A percentile compares a stretch with the other conserved stretches of the same genome.
These are phyloP conservation scores for Aphaenogaster floridana DNA, from an alignment of 1,140 invertebrate genomes.

Conservation along the genomic window DNA sequence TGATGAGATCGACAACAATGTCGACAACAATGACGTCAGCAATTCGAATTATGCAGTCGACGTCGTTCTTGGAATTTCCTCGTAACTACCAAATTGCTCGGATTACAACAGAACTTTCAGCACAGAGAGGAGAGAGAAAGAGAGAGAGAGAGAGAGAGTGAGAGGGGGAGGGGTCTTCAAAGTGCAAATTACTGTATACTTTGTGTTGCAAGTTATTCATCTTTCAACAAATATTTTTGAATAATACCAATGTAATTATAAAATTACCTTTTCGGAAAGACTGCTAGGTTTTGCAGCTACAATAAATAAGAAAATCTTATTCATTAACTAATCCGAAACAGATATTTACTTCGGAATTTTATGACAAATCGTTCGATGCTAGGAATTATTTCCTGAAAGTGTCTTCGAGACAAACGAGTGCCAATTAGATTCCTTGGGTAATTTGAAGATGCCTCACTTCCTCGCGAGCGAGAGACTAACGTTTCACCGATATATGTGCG, in stretches of 20 bases:
- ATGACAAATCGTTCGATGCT: not conserved
- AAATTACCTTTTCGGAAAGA: not conserved
- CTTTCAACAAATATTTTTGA: conserved; percentile 23
- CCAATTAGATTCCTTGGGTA: not conserved
- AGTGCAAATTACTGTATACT: conserved; percentile 25
- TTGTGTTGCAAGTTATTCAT: not conserved
- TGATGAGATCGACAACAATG: conserved; percentile 56
- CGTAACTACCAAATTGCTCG: conserved; percentile 37
- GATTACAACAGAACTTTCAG: conserved; percentile 50
- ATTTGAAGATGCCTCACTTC: not conserved
- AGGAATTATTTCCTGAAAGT: not conserved
- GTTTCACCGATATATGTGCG: not conserved
- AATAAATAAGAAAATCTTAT: not conserved
- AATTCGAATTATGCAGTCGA: conserved; percentile 51
- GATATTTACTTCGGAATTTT: not conserved
- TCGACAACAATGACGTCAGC: conserved; percentile 46
- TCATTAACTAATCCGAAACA: not conserved
- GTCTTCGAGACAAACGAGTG: not conserved
- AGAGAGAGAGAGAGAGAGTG: conserved; percentile 6
- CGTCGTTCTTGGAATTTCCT: conserved; percentile 53
- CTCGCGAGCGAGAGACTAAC: not conserved
- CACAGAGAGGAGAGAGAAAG: not conserved
- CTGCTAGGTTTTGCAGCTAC: not conserved
- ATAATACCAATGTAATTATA: not conserved
- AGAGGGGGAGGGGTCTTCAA: not conserved